A percentile compares a stretch with the other conserved stretches of the same genome.
phyloP scores from a whole-genome alignment of 1,140 invertebrate species.

The Nasonia giraulti region DNA sequence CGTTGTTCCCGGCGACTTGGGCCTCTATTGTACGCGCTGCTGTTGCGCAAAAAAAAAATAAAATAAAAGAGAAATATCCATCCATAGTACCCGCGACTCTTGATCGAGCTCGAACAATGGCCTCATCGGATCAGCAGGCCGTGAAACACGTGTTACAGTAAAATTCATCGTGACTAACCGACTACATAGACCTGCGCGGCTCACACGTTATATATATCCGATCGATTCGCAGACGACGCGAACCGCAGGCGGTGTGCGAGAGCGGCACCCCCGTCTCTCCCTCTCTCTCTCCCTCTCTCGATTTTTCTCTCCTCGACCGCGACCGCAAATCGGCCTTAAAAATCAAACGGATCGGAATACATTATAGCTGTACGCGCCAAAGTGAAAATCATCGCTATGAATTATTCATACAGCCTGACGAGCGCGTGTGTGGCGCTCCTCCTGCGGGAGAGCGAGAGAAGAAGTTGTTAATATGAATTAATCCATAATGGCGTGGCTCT shows the following conservation, averaged over 20 bases:
- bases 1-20: too few species aligned
- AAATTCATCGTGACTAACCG: slow-evolving; percentile 37
- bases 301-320: slow-evolving; percentile 28
- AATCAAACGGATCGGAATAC: slow-evolving; percentile 48
- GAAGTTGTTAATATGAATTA: slow-evolving; percentile 35
- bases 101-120: slow-evolving; percentile 7
- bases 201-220: background rate
- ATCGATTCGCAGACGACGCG: background rate
- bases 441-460: background rate
- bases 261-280: background rate
- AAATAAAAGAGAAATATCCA: background rate
- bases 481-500: slow-evolving; percentile 16
- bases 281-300: background rate
- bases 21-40: too few species aligned
- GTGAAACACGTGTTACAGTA: background rate
- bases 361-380: background rate
- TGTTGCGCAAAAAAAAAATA: background rate
- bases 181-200: background rate
- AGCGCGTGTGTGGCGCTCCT: background rate
- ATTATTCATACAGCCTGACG: slow-evolving; percentile 37
- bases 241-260: background rate
- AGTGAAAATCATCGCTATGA: slow-evolving; percentile 46
- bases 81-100: background rate
- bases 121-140: background rate
- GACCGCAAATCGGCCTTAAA: slow-evolving; percentile 45